Evolutionary conservation across 2,888 invertebrate genomes (phyloP), one percentile per base, ranked within the genome.

Genomic region (Diloba caeruleocephala): DNA sequence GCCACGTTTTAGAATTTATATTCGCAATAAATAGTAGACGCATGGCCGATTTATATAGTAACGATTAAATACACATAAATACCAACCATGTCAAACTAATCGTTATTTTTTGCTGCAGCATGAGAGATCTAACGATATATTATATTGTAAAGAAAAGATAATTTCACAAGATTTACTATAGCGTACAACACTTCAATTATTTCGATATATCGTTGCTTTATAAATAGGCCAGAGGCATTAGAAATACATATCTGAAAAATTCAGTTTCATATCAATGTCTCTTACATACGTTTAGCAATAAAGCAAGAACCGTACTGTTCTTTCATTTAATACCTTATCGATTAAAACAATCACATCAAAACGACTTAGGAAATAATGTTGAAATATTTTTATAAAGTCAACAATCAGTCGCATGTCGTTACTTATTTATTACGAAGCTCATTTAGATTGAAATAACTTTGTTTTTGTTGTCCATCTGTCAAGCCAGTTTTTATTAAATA

Each of bases 351-450:
- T 37, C 45, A 56, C 65, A 65, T 68, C 49, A 64, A 72, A 72
- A 71, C 55, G 62, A 61, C 73, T 67, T 71, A 64, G n/a, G 54
- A 72, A 74, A 74, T 74, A 74, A 72, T 64, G 57, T 66, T 53
- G 64, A 60, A 60, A 57, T 67, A 59, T 64, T 28, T 61, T 70
- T 60, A 67, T 60, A 67, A 54, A 63, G 74, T 77, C n/a, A 79
- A 83, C 76, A 80, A 75, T 87, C 85, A 87, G 85, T 87, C 85
- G 74, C 74, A 64, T 66, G 45, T 74, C 64, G 59, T 67, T 58
- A 72, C 71, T 78, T 81, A 81, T 70, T 71, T 72, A 56, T 71
- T 79, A 79, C 61, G 59, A 85, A 85, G 84, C 81, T 85, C 85
- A 68, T 75, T 71, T 68, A 61, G 38, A 61, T 49, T 38, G 44